Conservation (phyloP, 2,113 vertebrate species). For the Apodemus speciosus region DNA sequence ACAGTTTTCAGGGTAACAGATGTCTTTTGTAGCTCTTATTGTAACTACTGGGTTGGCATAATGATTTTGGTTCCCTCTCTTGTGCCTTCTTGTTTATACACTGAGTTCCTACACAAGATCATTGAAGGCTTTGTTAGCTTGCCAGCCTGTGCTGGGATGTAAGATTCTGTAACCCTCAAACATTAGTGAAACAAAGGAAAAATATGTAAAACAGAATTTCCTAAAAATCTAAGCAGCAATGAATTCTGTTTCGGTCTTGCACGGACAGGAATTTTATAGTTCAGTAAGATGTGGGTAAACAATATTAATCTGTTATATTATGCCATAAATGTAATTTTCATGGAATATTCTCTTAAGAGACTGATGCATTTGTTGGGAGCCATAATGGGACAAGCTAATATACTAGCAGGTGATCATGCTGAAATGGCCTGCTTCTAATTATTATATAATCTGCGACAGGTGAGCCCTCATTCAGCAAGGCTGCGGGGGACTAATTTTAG, state of each 20-base stretch:
- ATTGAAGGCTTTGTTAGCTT: background rate
- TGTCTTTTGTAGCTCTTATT: background rate
- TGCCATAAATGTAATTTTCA: background rate
- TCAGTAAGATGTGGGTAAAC: background rate
- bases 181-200: background rate
- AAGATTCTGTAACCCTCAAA: background rate
- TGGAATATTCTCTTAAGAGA: background rate
- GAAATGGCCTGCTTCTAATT: too few species aligned
- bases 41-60: background rate
- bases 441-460: too few species aligned
- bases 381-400: too few species aligned
- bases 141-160: background rate
- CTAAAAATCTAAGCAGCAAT: background rate
- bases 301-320: background rate
- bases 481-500: too few species aligned
- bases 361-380: background rate
- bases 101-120: background rate
- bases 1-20: background rate
- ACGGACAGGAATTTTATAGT: background rate
- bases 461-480: too few species aligned
- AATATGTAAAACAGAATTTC: background rate
- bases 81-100: background rate
- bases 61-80: background rate
- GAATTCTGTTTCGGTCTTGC: background rate
- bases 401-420: too few species aligned